Percentiles rank a stretch among this genome's conserved stretches.
These are phyloP conservation scores for Gorilla gorilla DNA, from an alignment of 2,113 vertebrate species.

Conservation along the genomic window DNA sequence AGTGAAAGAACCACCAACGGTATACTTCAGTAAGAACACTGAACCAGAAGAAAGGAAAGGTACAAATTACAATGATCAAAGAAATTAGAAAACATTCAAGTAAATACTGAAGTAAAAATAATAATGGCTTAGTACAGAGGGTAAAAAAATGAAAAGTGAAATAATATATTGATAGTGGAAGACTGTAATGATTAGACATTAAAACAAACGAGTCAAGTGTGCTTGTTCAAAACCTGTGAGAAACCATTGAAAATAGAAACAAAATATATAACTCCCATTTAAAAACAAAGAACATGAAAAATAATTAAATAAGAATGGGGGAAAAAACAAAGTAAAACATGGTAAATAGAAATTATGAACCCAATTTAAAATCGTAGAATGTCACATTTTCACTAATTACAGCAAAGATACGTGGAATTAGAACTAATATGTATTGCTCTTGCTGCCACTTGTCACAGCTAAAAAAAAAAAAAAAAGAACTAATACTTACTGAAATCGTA, in stretches of 20 bases:
- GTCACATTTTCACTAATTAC: not conserved
- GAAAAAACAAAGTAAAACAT: not conserved
- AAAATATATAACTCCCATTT: not conserved
- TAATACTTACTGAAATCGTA: not conserved
- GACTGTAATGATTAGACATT: not conserved
- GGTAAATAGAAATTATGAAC: not conserved
- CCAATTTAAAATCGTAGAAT: not conserved
- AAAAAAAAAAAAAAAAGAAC: not conserved
- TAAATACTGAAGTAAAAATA: not conserved
- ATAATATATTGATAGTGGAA: not conserved
- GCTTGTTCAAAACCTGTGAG: not conserved
- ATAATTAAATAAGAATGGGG: not conserved
- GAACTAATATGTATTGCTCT: not conserved
- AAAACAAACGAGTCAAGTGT: not conserved
- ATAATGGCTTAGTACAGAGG: not conserved
- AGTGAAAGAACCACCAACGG: not conserved
- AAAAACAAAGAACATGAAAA: not conserved
- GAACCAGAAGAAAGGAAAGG: not conserved
- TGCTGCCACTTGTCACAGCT: too few relatives aligned
- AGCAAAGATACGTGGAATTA: not conserved
- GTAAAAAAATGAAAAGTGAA: not conserved
- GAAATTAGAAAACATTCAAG: not conserved
- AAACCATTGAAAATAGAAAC: not conserved
- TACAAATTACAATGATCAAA: not conserved
- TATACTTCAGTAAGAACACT: not conserved